Base-by-base conservation (phyloP, 92 coral and sea anemone genomes). In the Plumapathes pennacea region DNA sequence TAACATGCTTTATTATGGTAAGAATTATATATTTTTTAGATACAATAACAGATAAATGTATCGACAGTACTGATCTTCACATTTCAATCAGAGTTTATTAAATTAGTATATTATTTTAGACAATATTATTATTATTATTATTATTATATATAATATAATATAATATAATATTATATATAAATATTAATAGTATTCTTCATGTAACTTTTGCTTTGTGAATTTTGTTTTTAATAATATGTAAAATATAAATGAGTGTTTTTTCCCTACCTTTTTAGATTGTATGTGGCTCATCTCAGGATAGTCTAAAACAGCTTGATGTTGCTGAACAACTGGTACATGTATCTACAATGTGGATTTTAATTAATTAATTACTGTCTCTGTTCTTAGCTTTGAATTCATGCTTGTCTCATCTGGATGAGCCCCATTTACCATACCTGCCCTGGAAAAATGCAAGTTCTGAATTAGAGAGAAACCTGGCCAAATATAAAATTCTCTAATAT, bases 281-380 rank as follows among this genome's bases (percentile, higher is more conserved):
- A 20, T 81, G 82, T 70, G 50, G 65, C 32, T 42, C 44, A 12
- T 39, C 57, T 18, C 75, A 78, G 14, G 88, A 83, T 17, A 59
- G 73, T 36, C 38, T 64, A 4, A 17, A 67, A 34, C 28, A 44
- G 50, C 72, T 87, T 22, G 90, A 74, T 32, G 82, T 73, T 47
- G 81, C 86, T 54, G 82, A 83, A 42, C 81, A 66, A 41, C 97
- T 86, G 97, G 97, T 87, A 62, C 25, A 55, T 25, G 2, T 44
- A 25, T 12, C n/a, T n/a, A n/a, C n/a, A n/a, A 17, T 58, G 2
- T 11, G 4, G 24, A 10, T 10, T 36, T 1, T 40, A 3, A 5
- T 30, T 27, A 25, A 23, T 3, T 38, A 1, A 6, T 4, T 7
- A 15, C 1, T 40, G 33, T 19, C 25, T 46, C 21, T 14, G 3